Evolutionary conservation across 2,888 invertebrate genomes (phyloP).

Genomic region (Osedax frankpressi): DNA sequence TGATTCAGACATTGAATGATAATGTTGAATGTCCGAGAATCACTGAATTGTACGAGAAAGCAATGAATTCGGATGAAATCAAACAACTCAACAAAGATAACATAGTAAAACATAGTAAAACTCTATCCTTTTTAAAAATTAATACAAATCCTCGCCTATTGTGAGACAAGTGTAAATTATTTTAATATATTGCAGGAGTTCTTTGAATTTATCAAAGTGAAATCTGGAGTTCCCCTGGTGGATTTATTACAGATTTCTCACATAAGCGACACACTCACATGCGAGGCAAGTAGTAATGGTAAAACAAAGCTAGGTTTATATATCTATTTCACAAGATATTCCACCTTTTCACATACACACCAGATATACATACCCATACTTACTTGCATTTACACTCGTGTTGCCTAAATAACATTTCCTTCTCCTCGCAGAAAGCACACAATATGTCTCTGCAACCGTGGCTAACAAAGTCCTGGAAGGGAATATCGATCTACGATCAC

Average conservation of each 20-base stretch:
- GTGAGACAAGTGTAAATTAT: no score
- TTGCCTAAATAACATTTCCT: no score
- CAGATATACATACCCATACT: no score
- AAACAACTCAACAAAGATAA: background rate
- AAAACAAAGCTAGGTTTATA: no score
- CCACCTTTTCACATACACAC: no score
- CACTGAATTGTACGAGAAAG: background rate
- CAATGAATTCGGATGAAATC: background rate
- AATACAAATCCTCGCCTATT: no score
- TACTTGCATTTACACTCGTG: no score
- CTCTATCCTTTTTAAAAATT: no score
- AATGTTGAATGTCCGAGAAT: background rate
- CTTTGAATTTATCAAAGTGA: background rate
- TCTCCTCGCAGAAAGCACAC: background rate
- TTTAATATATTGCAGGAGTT: background rate
- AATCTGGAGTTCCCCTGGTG: background rate
- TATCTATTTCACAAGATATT: no score
- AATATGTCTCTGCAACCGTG: background rate
- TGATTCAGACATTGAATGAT: background rate
- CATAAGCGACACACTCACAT: background rate
- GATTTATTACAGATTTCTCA: background rate
- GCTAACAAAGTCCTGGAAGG: background rate
- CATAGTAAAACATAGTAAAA: no score
- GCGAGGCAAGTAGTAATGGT: no score
- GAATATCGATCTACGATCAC: background rate